Base-by-base conservation (phyloP, 2,888 invertebrate genomes). In the Conops quadrifasciatus region DNA sequence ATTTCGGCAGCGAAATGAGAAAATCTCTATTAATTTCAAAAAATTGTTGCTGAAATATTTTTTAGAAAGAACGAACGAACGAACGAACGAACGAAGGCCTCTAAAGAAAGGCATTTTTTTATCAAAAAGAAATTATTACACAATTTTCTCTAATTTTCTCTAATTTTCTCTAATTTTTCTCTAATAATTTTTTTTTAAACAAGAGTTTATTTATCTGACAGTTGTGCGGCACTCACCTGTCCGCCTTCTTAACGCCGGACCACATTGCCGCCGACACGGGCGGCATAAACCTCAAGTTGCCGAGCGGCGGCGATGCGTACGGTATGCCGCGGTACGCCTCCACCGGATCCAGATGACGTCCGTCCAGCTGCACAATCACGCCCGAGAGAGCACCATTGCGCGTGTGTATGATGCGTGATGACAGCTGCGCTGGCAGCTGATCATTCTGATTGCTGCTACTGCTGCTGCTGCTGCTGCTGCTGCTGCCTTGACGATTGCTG, bases 241-340 rank as follows among this genome's bases (percentile, higher is more conserved):
- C 94, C 74, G 95, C 95, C 78, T 93, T 91, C 85, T 94, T 93
- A 58, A 96, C 93, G 51, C 94, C 95, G 70, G 92, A 91, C 96
- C 96, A 96, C 83, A 95, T 91, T 68, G 95, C 94, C 30, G 96
- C 95, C 73, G 94, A 94, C 26, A 96, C 96, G 24, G 97, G 97
- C 15, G 97, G 97, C 96, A 97, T 97, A 86, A 98, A 98, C 72
- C 98, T 90, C 73, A 97, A 87, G 71, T 92, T 91, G 7, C 95
- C 96, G 58, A 93, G 88, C 45, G 97, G 96, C 26, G 97, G 94
- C 63, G 96, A 95, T 30, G 97, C 98, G 86, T 97, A 98, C 5
- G 97, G 97, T 72, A 98, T 92, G 9, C 97, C 97, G 66, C 94
- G 89, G 85, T 95, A 97, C 75, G 95, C 94, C 85, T 97, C 97